Evolutionary conservation across 2,113 vertebrate species (phyloP).

Genomic region (Cinclus mexicanus): DNA sequence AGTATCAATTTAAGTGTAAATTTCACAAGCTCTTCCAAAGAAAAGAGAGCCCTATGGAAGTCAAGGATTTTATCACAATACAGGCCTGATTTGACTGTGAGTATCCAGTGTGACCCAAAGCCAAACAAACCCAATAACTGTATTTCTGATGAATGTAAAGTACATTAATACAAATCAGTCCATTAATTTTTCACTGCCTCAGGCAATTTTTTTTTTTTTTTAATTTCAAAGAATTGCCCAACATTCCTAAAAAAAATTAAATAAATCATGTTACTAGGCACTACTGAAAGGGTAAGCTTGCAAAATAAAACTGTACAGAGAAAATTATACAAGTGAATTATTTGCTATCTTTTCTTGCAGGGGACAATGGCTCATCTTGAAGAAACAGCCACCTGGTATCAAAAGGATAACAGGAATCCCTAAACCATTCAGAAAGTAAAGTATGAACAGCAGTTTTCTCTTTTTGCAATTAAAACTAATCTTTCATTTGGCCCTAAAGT

Average conservation of each 20-base stretch:
- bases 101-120: not conserved
- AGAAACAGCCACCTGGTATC: not conserved
- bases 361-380: not conserved
- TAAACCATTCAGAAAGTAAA: slow-evolving; percentile 8
- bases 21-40: not conserved
- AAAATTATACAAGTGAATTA: slow-evolving; percentile 4
- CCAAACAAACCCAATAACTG: not conserved
- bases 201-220: not conserved
- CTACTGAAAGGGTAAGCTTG: not conserved
- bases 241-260: not conserved
- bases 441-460: not conserved
- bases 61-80: not conserved
- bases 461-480: not conserved
- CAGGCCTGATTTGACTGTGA: not conserved
- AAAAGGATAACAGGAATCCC: not conserved
- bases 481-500: not conserved
- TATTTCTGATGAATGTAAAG: not conserved
- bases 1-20: not conserved
- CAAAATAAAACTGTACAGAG: not conserved
- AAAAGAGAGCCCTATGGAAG: not conserved
- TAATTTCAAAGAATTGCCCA: not conserved
- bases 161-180: not conserved
- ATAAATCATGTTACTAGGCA: not conserved
- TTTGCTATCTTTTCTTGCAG: slow-evolving; percentile 10
- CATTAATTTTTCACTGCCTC: not conserved